These are phyloP conservation scores for Rhodinocichla rosea DNA, from an alignment of 2,113 vertebrate species.

Conservation along the genomic window DNA sequence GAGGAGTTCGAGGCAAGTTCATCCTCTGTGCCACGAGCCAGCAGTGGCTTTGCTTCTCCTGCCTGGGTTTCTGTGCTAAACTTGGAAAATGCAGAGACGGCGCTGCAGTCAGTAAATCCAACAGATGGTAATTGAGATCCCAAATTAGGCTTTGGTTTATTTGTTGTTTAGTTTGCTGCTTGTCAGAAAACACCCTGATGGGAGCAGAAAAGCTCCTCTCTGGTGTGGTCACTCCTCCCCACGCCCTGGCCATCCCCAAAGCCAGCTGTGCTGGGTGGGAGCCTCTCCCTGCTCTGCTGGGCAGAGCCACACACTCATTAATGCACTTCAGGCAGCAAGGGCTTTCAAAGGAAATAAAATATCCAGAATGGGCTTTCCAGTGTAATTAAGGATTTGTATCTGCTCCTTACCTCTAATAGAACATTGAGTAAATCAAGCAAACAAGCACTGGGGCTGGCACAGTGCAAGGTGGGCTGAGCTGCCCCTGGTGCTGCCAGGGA, in stretches of 20 bases:
- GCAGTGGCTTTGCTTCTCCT: not conserved
- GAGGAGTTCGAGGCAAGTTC: not conserved
- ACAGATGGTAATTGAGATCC: not conserved
- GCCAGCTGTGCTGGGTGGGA: not conserved
- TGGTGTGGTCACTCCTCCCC: not conserved
- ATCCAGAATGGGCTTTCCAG: not conserved
- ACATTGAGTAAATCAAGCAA: not conserved
- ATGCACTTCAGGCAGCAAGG: not conserved
- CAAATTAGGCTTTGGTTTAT: not conserved
- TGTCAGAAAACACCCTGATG: not conserved
- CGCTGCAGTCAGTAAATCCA: not conserved
- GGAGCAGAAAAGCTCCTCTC: not conserved
- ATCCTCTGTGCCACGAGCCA: not conserved
- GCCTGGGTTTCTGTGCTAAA: not conserved
- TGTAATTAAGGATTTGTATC: conserved; percentile 27
- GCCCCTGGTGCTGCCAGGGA: not conserved
- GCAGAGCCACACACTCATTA: not conserved
- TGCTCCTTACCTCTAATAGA: not conserved
- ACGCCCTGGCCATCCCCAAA: accelerated
- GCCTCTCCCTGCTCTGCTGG: not conserved
- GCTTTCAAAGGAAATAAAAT: not conserved
- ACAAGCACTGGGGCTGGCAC: not conserved
- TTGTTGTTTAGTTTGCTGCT: not conserved
- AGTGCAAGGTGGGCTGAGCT: not conserved
- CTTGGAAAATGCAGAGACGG: not conserved